Conservation (phyloP, 2,113 vertebrate genomes). For the Onychostoma macrolepis region DNA sequence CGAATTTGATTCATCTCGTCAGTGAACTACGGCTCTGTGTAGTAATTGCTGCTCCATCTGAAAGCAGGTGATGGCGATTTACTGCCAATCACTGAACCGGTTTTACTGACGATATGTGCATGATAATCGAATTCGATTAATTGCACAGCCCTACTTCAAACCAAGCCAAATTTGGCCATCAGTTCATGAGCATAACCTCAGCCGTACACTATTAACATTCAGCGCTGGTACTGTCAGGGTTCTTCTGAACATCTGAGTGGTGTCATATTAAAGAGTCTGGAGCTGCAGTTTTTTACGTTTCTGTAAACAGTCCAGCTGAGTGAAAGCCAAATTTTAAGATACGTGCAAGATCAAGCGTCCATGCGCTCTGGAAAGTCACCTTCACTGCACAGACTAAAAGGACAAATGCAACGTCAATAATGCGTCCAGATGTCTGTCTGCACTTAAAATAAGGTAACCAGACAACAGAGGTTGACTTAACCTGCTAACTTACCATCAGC, state of each 20-base stretch:
- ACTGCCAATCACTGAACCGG: no score
- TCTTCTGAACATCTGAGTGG: neutral
- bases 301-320: no score
- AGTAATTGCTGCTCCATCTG: no score
- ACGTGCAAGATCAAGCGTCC: neutral
- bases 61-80: no score
- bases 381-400: neutral
- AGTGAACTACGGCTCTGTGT: no score
- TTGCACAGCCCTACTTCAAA: no score
- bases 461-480: neutral
- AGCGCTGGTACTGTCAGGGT: neutral
- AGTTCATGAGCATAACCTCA: neutral
- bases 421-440: neutral
- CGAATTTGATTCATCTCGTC: no score
- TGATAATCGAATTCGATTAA: no score
- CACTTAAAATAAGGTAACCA: neutral
- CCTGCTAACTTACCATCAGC: neutral
- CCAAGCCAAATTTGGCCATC: neutral
- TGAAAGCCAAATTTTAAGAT: no score
- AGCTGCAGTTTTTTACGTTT: no score
- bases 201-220: conserved; percentile 1
- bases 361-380: conserved; percentile 36
- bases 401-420: neutral
- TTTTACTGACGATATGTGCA: no score
- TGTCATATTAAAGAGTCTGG: conserved; percentile 22